phyloP scores from a whole-genome alignment of 2,113 vertebrate species.

The Anseranas semipalmata region DNA sequence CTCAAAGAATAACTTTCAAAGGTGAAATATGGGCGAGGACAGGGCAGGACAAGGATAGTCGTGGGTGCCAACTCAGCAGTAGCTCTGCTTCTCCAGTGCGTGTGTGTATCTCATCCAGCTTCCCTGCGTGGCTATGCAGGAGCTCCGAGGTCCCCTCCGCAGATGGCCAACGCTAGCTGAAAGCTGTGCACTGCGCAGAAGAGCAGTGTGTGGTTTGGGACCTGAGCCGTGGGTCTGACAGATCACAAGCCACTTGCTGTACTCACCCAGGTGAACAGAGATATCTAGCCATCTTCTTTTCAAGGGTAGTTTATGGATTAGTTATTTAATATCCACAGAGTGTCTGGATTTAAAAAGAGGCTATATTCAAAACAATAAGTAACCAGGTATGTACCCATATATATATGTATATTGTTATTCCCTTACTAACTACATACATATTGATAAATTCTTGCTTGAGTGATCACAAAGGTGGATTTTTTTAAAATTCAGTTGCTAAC shows the following conservation, averaged over 20 bases:
- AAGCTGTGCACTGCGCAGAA: neutral
- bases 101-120: neutral
- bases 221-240: neutral
- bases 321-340: neutral
- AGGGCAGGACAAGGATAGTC: no score
- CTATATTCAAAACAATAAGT: neutral
- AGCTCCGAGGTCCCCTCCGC: neutral
- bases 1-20: neutral
- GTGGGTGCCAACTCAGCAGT: neutral
- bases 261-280: neutral
- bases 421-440: neutral
- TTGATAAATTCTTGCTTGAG: neutral
- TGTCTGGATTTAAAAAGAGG: neutral
- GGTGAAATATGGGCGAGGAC: neutral
- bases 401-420: neutral
- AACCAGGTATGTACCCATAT: neutral
- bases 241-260: neutral
- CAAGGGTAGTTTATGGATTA: neutral
- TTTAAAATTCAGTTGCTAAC: neutral
- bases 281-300: neutral
- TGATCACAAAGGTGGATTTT: neutral
- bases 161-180: rapidly evolving
- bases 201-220: neutral
- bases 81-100: neutral
- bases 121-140: neutral